Evolutionary conservation across 2,888 invertebrate species (phyloP), one percentile per base, ranked within the genome.

Genomic region (Orthosia incerta): DNA sequence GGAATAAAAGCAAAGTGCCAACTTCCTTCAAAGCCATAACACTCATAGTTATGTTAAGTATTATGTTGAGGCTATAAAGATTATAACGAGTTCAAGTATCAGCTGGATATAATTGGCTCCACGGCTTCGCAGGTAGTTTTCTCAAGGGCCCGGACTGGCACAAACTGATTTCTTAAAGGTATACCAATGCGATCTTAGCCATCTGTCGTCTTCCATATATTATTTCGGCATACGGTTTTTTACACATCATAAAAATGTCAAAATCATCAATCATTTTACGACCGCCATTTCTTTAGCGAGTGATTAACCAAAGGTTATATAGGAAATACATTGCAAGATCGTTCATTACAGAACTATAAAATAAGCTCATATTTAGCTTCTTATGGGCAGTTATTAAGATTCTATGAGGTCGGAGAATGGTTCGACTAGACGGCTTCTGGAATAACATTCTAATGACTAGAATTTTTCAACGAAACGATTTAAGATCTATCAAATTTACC

Each of bases 111-210:
- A 76, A 79, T 76, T 64, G 12, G 48, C 16, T 7, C 18, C 39
- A 4, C 26, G n/a, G 63, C 51, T 48, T 50, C 61, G 67, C 81
- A 81, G 80, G 80, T 80, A 81, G 73, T 69, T 65, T 39, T 12
- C 67, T 68, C 39, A 59, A 73, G 80, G 72, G 77, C 13, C 45
- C 50, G 39, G 18, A 46, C 48, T 67, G 20, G 56, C 45, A 63
- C 59, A 15, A 56, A 67, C 62, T 23, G 63, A 80, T 76, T 72
- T 64, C 31, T 23, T 67, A 67, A 65, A 67, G 71, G 71, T 60
- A 53, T 57, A 46, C 39, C 26, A 61, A 76, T 60, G 59, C 53
- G 26, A 56, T 80, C 53, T 16, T 23, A 60, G 7, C 26, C 76
- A 71, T 61, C 76, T 65, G 64, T 39, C 60, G 26, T 55, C 51